Evolutionary conservation across 1,140 invertebrate species (phyloP).

Genomic region (Lucilia sericata): DNA sequence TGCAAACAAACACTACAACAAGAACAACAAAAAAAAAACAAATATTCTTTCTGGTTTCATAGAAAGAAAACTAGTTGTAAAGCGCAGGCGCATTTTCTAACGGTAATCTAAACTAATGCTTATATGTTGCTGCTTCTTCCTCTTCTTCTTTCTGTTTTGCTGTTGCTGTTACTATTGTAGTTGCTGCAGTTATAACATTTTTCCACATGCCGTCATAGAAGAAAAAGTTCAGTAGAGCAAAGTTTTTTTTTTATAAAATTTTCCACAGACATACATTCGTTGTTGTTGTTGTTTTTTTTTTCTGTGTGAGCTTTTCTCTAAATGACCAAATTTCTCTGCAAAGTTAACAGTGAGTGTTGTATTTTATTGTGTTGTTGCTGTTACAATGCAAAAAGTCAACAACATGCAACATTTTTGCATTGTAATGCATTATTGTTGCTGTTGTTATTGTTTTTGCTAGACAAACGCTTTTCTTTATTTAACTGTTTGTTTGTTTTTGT

Average conservation of each 20-base stretch:
- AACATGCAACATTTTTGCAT: slow-evolving; percentile 29
- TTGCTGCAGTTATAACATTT: neutral
- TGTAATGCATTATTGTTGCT: neutral
- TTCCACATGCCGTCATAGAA: slow-evolving; percentile 19
- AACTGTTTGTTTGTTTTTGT: neutral
- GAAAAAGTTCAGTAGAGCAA: slow-evolving; percentile 38
- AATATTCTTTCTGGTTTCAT: neutral
- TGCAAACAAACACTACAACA: neutral
- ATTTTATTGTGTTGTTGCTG: neutral
- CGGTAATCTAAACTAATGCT: neutral
- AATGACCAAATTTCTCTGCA: neutral
- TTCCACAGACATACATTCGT: neutral
- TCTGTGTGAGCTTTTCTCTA: neutral
- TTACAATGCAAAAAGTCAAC: neutral
- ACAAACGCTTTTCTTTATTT: neutral
- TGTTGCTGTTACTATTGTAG: neutral
- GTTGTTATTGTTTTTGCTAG: neutral
- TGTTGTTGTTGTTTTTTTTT: neutral
- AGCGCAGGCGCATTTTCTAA: slow-evolving; percentile 36
- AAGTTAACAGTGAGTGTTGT: slow-evolving; percentile 12
- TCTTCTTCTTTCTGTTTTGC: neutral
- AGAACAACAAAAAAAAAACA: neutral
- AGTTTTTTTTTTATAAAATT: neutral
- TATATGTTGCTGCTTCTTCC: neutral
- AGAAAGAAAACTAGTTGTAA: slow-evolving; percentile 10